Percentiles rank a stretch among this genome's conserved stretches.
phyloP scores from a whole-genome alignment of 2,113 vertebrate species.

The Nipponia nippon region DNA sequence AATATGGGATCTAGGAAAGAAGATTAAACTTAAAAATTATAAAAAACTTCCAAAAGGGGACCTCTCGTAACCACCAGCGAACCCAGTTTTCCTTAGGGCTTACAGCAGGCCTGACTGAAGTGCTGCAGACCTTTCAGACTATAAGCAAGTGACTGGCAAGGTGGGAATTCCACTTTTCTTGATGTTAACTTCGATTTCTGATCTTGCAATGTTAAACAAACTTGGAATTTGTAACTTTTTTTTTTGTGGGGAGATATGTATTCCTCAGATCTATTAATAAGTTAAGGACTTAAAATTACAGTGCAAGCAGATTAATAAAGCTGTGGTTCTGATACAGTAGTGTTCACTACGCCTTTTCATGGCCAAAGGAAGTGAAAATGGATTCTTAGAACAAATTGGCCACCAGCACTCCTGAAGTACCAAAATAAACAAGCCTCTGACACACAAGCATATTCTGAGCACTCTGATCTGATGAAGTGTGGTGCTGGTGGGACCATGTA shows the following conservation, averaged over 20 bases:
- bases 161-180: not conserved
- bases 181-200: not conserved
- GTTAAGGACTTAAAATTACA: not conserved
- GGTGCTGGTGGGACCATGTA: not conserved
- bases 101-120: not conserved
- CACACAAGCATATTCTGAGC: not conserved
- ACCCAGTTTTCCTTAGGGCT: not conserved
- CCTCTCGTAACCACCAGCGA: not conserved
- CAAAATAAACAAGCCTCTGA: not conserved
- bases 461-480: not conserved
- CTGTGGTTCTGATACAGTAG: not conserved
- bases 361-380: not conserved
- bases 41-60: not conserved
- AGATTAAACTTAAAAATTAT: not conserved
- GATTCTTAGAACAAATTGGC: not conserved
- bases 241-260: fast-evolving
- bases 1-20: fast-evolving
- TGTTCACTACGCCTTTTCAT: not conserved
- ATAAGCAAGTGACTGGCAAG: not conserved
- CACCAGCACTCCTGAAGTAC: not conserved
- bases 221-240: not conserved
- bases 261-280: not conserved
- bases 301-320: not conserved
- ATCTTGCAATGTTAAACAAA: not conserved
- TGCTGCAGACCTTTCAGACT: not conserved